Evolutionary conservation across 1,140 invertebrate species (phyloP).

Genomic region (Eulimnadia texana): DNA sequence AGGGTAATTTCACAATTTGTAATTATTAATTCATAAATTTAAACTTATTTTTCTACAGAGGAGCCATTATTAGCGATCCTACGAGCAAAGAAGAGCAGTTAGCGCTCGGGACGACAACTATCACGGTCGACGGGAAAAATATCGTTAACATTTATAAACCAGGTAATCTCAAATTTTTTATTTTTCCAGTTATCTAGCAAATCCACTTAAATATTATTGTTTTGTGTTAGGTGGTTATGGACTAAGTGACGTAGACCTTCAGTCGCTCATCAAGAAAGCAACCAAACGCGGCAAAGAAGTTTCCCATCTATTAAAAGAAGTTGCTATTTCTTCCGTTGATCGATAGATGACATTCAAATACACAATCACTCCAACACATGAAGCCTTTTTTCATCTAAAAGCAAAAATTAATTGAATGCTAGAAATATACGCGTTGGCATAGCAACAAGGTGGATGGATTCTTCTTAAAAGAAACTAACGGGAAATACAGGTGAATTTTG

Average conservation of each 20-base stretch:
- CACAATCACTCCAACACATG: no score
- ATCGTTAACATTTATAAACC: slow-evolving; percentile 28
- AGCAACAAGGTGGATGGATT: no score
- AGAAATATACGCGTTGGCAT: no score
- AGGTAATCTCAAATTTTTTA: slow-evolving; percentile 22
- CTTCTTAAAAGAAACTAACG: no score
- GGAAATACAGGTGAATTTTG: no score
- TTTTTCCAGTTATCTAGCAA: neutral
- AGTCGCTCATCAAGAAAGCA: neutral
- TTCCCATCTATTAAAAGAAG: neutral
- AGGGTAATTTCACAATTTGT: slow-evolving; percentile 35
- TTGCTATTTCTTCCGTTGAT: neutral
- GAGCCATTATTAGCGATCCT: slow-evolving; percentile 25
- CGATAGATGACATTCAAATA: neutral
- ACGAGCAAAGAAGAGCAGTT: slow-evolving; percentile 29
- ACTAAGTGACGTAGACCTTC: neutral
- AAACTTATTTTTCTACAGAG: neutral
- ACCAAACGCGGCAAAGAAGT: neutral
- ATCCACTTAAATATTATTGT: neutral
- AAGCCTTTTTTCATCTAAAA: no score
- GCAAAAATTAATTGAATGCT: no score
- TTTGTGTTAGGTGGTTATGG: neutral
- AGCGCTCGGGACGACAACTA: slow-evolving; percentile 25
- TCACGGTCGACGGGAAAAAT: slow-evolving; percentile 25
- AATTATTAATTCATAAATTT: neutral